phyloP scores from a whole-genome alignment of 2,888 invertebrate genomes.

The Luperina nickerlii region DNA sequence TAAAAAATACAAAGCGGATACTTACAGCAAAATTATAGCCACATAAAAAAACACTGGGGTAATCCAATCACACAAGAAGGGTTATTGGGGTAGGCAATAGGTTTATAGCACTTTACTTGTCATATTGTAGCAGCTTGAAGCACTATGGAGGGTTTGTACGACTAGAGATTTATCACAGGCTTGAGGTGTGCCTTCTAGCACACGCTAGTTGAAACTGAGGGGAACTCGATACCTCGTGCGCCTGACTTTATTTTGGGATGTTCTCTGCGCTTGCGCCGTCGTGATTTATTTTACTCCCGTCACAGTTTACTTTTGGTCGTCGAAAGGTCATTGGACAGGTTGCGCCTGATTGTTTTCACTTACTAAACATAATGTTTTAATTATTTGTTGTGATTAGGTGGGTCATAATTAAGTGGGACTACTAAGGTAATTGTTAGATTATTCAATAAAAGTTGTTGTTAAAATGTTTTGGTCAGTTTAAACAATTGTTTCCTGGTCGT shows the following conservation, averaged over 20 bases:
- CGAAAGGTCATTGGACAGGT: conserved; percentile 89
- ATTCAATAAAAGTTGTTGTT: neutral
- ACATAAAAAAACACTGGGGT: conserved; percentile 78
- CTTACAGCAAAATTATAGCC: conserved; percentile 84
- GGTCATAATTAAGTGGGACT: conserved; percentile 1
- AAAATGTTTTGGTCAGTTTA: neutral
- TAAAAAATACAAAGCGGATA: conserved; percentile 77
- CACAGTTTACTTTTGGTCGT: conserved; percentile 86
- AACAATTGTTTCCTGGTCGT: conserved; percentile 9
- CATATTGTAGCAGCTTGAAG: conserved; percentile 79
- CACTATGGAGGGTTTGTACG: conserved; percentile 72
- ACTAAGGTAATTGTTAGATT: neutral
- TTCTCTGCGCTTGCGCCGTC: conserved; percentile 77
- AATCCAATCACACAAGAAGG: conserved; percentile 83
- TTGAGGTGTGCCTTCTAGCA: conserved; percentile 73
- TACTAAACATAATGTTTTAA: conserved; percentile 25
- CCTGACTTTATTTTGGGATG: conserved; percentile 84
- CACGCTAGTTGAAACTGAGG: conserved; percentile 81
- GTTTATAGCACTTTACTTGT: conserved; percentile 82
- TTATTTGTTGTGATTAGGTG: conserved; percentile 23
- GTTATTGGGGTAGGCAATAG: conserved; percentile 65
- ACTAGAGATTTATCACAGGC: conserved; percentile 87
- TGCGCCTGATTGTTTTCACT: conserved; percentile 73
- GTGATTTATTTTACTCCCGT: conserved; percentile 82
- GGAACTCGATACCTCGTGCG: conserved; percentile 85